Evolutionary conservation across 1,140 invertebrate species (phyloP), one percentile per base, ranked within the genome.

Genomic region (Venturia canescens): DNA sequence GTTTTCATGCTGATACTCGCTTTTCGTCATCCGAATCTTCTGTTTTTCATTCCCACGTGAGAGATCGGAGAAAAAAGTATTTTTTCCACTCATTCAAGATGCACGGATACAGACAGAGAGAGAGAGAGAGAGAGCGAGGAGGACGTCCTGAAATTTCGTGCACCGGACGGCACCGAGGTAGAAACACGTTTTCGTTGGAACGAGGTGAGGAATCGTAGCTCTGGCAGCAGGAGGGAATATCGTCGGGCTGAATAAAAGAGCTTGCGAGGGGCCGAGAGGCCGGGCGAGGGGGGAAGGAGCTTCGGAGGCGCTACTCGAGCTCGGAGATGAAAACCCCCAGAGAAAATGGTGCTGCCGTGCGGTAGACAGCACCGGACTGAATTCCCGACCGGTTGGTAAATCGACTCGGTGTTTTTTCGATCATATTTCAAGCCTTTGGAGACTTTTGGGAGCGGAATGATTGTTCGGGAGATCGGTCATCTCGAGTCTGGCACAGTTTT

Each of bases 181-280:
- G 0, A 66, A 29, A 31, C 21, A 27, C 9, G 57, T 18, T 11
- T 71, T 23, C 57, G 18, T 60, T 60, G 29, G n/a, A 26, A 31
- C 60, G 18, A 53, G 15, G 75, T 60, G 63, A 27, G n/a, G 26
- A 67, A 75, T 81, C 78, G 48, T 23, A n/a, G 21, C 11, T 26
- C 38, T n/a, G 67, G 16, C 57, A 4, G 16, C 57, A 4, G 34
- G 27, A 60, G 29, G 29, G 50, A 83, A 80, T 80, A 80, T 83
- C 66, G 72, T 79, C 38, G 77, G 27, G 16, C 72, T 80, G 44
- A 74, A 83, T 83, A 80, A n/a, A 57, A 57, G 53, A 18, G 53
- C 21, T 23, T n/a, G 53, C 70, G 69, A 78, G 38, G 69, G 38
- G 69, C 31, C 34, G 74, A 15, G 29, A 26, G 57, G 26, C 48